Conservation (phyloP, 2,797 vertebrate species). For the Tolypeutes matacus region DNA sequence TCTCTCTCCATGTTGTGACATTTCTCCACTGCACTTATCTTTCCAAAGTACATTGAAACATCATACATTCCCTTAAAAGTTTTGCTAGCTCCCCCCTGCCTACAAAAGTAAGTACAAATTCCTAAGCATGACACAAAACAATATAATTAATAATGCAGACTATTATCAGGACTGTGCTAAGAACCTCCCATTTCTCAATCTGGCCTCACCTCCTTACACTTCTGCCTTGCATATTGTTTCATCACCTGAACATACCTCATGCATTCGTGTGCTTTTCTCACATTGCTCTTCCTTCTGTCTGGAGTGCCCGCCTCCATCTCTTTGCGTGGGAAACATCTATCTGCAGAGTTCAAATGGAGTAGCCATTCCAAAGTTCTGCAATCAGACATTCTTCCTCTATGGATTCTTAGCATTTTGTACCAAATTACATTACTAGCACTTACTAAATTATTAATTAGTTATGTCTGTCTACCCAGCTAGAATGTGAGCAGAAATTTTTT, state of each 20-base stretch:
- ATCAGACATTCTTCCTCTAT: neutral
- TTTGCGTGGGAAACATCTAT: neutral
- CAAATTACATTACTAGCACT: neutral
- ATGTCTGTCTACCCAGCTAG: neutral
- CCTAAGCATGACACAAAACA: neutral
- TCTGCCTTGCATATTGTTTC: neutral
- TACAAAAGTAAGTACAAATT: neutral
- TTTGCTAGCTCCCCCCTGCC: neutral
- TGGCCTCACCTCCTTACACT: neutral
- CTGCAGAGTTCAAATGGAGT: conserved; percentile 14
- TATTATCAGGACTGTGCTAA: neutral
- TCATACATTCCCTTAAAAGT: neutral
- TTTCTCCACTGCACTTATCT: neutral
- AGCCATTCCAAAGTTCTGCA: neutral
- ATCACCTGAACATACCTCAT: neutral
- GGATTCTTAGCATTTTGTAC: neutral
- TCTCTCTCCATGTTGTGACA: conserved; percentile 8
- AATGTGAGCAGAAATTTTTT: conserved; percentile 28
- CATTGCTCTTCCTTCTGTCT: neutral
- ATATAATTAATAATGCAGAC: neutral
- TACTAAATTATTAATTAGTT: neutral
- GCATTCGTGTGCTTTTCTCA: neutral
- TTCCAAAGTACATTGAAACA: conserved; percentile 9
- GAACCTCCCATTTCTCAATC: neutral
- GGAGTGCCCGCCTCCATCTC: neutral